Conservation (phyloP, 1,140 invertebrate genomes). For the Caenorhabditis brenneri region DNA sequence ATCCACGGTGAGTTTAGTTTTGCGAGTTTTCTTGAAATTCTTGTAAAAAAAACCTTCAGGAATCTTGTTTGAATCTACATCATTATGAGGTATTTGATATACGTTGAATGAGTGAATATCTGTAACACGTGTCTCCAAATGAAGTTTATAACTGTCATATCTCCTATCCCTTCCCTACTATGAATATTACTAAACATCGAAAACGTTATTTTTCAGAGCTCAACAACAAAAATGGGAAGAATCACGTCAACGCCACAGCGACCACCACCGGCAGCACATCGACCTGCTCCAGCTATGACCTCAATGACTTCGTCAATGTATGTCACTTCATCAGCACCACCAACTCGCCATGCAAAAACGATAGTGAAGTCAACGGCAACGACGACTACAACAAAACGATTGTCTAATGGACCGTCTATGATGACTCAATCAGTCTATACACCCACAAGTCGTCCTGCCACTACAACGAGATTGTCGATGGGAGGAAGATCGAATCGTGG, state of each 20-base stretch:
- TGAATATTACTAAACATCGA: neutral
- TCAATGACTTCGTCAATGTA: conserved; percentile 53
- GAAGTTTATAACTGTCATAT: neutral
- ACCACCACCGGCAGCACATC: conserved; percentile 19
- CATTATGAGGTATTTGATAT: neutral
- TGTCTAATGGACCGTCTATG: neutral
- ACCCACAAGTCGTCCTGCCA: conserved; percentile 17
- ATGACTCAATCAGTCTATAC: conserved; percentile 47
- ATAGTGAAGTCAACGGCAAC: neutral
- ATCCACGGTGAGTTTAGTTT: neutral
- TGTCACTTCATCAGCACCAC: conserved; percentile 41
- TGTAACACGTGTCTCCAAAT: neutral
- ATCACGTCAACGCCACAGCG: neutral
- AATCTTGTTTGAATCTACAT: conserved; percentile 4
- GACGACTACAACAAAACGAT: neutral
- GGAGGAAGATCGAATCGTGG: neutral
- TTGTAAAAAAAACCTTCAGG: neutral
- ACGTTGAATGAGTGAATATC: neutral
- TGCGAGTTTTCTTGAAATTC: neutral
- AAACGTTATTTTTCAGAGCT: neutral
- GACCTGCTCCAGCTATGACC: conserved; percentile 15
- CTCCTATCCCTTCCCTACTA: neutral
- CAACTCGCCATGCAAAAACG: neutral
- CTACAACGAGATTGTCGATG: neutral
- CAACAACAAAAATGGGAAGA: conserved; percentile 4